Conservation (phyloP, 1,140 invertebrate genomes). For the Drosophila suzukii region DNA sequence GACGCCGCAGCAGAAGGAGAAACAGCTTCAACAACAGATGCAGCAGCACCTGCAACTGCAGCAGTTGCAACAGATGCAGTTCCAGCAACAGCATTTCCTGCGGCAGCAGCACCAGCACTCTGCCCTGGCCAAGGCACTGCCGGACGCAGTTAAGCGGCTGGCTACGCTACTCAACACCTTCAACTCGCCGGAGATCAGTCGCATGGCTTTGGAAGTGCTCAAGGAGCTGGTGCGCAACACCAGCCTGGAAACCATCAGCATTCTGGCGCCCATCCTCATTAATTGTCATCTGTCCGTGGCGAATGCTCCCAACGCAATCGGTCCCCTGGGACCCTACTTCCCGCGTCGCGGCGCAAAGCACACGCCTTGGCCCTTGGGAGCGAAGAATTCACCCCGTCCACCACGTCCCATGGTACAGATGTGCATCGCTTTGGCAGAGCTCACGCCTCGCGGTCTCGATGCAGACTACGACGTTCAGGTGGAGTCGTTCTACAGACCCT, state of each 20-base stretch:
- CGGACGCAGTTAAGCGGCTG: conserved; percentile 92
- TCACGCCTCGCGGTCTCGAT: conserved; percentile 88
- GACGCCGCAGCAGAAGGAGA: conserved; percentile 70
- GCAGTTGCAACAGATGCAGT: conserved; percentile 80
- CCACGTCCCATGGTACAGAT: conserved; percentile 94
- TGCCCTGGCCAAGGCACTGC: conserved; percentile 90
- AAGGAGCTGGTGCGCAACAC: conserved; percentile 94
- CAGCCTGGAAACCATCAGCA: conserved; percentile 91
- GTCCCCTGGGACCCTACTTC: conserved; percentile 81
- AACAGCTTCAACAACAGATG: conserved; percentile 73
- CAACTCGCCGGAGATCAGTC: conserved; percentile 93
- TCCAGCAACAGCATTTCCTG: conserved; percentile 74
- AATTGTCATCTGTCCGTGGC: conserved; percentile 93
- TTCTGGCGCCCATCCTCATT: conserved; percentile 92
- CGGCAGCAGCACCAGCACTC: conserved; percentile 78
- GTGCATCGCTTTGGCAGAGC: conserved; percentile 91
- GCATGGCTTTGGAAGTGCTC: conserved; percentile 91
- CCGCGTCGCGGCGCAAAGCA: conserved; percentile 77
- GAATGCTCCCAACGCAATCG: conserved; percentile 89
- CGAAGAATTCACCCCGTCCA: conserved; percentile 86
- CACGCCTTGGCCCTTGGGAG: conserved; percentile 66
- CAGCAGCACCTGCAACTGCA: conserved; percentile 72
- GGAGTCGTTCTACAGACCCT: conserved; percentile 91
- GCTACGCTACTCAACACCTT: conserved; percentile 95
- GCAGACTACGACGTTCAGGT: conserved; percentile 91